Conservation (phyloP, 2,113 vertebrate genomes). For the Ciconia boyciana region DNA sequence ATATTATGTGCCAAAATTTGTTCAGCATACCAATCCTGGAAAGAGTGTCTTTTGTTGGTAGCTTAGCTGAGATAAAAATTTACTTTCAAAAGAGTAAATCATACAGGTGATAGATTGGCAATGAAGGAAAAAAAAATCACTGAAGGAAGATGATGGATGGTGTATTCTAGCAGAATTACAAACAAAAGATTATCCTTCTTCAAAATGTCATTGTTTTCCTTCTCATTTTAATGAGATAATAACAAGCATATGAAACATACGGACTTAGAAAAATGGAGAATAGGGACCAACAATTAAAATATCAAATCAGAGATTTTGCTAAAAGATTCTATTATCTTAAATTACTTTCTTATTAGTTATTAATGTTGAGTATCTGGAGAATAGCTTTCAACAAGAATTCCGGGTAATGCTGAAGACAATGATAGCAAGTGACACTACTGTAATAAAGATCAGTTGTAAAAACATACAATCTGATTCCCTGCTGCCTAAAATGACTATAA, state of each 20-base stretch:
- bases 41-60: neutral
- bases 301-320: neutral
- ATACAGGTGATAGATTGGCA: neutral
- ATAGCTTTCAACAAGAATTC: neutral
- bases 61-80: neutral
- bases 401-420: neutral
- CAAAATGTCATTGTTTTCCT: neutral
- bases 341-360: neutral
- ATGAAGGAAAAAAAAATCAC: neutral
- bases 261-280: neutral
- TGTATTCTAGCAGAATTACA: neutral
- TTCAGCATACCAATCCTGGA: neutral
- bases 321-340: neutral
- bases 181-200: neutral
- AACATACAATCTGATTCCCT: neutral
- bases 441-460: neutral
- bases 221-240: neutral
- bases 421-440: neutral
- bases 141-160: neutral
- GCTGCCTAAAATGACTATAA: neutral
- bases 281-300: neutral
- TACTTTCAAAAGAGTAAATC: neutral
- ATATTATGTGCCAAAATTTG: neutral
- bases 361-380: neutral
- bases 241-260: neutral